Conservation (phyloP, 2,113 vertebrate genomes). For the Gila orcuttii region DNA sequence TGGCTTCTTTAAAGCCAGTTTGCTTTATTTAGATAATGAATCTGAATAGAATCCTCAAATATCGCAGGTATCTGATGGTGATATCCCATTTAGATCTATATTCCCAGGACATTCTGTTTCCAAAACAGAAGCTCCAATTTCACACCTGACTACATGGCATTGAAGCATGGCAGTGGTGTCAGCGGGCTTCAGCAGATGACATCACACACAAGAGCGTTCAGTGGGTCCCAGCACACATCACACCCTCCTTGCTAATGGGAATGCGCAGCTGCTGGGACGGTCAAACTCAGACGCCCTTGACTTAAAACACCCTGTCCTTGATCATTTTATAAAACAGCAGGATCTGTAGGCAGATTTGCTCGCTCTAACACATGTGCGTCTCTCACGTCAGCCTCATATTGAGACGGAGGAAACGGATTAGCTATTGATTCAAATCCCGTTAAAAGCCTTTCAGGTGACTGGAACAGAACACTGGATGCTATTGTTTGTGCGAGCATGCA, state of each 20-base stretch:
- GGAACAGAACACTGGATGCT: background rate
- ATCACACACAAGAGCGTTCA: slow-evolving; percentile 43
- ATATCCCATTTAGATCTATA: background rate
- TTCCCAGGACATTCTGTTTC: slow-evolving; percentile 22
- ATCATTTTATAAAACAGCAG: slow-evolving; percentile 6
- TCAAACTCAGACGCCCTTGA: slow-evolving; percentile 53
- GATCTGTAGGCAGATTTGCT: slow-evolving; percentile 36
- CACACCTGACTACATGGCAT: slow-evolving; percentile 7
- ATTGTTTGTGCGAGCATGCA: background rate
- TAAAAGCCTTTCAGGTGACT: slow-evolving; percentile 26
- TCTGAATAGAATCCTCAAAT: background rate
- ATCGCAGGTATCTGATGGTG: background rate
- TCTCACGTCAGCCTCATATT: background rate
- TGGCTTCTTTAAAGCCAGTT: background rate
- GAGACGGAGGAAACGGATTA: slow-evolving; percentile 5
- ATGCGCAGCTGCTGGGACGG: slow-evolving; percentile 50
- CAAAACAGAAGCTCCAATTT: slow-evolving; percentile 40
- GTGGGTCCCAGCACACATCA: slow-evolving; percentile 36
- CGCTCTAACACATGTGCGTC: slow-evolving; percentile 10
- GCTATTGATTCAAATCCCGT: slow-evolving; percentile 36
- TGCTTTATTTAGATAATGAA: background rate
- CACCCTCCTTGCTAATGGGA: slow-evolving; percentile 56
- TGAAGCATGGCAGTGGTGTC: background rate
- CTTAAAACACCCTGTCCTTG: slow-evolving; percentile 10
- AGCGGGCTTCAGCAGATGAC: background rate